Base-by-base conservation (phyloP, 2,113 vertebrate species). In the cat (Felis catus) region DNA sequence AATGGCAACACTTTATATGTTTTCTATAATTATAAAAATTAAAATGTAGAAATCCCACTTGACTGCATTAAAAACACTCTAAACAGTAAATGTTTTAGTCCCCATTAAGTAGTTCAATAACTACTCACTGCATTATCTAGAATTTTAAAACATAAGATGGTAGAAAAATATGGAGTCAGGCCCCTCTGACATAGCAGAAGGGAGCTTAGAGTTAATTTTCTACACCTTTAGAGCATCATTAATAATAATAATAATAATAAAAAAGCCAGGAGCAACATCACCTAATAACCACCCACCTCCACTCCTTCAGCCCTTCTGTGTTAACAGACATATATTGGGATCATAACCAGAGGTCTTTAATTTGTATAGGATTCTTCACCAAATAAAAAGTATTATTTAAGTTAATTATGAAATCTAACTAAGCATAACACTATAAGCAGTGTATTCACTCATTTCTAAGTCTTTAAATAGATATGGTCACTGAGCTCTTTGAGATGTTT, bases 91-190 rank as follows among this genome's bases (percentile, higher is more conserved):
- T 1, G 80, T 21, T 65, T 83, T 48, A 89, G 80, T 83, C 18
- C 0, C 8, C 48, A 95, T 70, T 83, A 14, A 74, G 33, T 23
- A 89, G 41, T 58, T 89, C 36, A 83, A 55, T 65, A 73, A 91
- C 21, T 70, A 93, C 1, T 71, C 25, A 93, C 18, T 92, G 58
- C 16, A 96, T 81, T 55, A 70, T 70, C 23, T 33, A 94, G 45
- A 96, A 96, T 36, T 91, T 94, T 85, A 93, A 89, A 95, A 92
- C 29, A n/a, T 39, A 97, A 93, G 19, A 48, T 63, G 15, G n/a
- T 18, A 82, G 80, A 36, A 79, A 95, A 76, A 96, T 68, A 91
- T 4, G 31, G 25, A 79, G 25, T 87, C 45, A 91, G 51, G 14
- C 58, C 4, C 33, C 55, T 80, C n/a, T 94, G 31, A 84, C 63